Percentiles rank a stretch among this genome's conserved stretches.
phyloP scores from a whole-genome alignment of 2,797 vertebrate genomes.

The Alectoris magna region DNA sequence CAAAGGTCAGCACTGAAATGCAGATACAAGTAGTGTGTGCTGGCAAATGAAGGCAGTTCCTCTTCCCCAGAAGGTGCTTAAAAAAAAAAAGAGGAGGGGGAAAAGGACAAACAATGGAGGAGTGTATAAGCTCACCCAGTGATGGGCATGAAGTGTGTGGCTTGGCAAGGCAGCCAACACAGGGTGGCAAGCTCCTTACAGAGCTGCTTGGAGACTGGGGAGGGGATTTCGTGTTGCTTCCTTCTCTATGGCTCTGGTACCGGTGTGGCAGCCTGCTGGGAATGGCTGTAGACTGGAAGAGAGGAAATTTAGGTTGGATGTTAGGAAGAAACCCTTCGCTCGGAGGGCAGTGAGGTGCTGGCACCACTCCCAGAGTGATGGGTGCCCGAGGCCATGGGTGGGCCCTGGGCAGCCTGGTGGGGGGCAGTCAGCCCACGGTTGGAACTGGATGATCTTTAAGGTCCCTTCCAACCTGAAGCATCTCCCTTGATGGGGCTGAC shows the following conservation, averaged over 20 bases:
- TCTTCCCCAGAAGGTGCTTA: background rate
- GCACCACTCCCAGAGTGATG: no score
- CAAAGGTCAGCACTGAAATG: background rate
- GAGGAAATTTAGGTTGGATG: no score
- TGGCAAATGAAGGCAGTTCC: background rate
- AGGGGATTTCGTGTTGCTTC: background rate
- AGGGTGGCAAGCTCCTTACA: background rate
- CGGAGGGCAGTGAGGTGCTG: no score
- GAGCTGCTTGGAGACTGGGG: background rate
- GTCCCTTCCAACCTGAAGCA: background rate
- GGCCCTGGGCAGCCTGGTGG: no score
- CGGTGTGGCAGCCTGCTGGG: background rate
- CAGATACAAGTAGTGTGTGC: background rate
- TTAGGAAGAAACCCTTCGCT: no score
- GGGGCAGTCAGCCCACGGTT: no score
- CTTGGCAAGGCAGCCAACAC: background rate
- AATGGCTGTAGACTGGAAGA: no score
- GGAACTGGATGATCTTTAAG: no score
- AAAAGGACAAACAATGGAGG: background rate
- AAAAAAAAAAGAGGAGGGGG: background rate
- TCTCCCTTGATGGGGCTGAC: background rate
- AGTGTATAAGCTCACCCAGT: accelerated
- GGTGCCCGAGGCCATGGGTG: no score
- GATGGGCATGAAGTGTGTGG: background rate
- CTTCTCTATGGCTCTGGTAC: background rate